Percentiles rank a stretch among this genome's conserved stretches.
phyloP scores from a whole-genome alignment of 2,113 vertebrate species.

The Psophia crepitans region DNA sequence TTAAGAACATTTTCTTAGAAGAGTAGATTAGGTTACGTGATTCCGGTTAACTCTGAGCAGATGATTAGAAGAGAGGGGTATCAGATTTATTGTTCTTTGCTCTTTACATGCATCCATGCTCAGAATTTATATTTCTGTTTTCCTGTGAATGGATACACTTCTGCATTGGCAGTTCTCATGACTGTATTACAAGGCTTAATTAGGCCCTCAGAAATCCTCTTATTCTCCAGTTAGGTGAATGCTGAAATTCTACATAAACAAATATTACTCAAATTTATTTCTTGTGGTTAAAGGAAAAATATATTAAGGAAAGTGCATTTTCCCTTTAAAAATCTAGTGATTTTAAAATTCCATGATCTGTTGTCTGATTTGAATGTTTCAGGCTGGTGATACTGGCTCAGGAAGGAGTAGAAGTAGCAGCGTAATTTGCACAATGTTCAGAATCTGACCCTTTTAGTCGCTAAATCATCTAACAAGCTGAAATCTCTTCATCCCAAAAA shows the following conservation, averaged over 20 bases:
- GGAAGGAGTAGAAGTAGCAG: neutral
- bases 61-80: neutral
- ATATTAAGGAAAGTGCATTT: too few species aligned
- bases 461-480: conserved; percentile 5
- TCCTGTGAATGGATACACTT: neutral
- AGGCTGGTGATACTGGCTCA: neutral
- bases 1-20: neutral
- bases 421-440: neutral
- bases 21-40: neutral
- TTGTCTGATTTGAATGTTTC: neutral
- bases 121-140: neutral
- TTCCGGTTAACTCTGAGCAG: neutral
- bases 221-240: neutral
- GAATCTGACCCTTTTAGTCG: neutral
- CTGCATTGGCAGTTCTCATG: neutral
- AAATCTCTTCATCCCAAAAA: neutral
- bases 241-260: neutral
- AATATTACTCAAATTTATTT: neutral
- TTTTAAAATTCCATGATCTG: neutral
- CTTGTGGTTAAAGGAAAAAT: neutral
- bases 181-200: neutral
- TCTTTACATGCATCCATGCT: neutral
- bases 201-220: neutral
- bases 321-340: neutral
- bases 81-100: neutral